These are phyloP conservation scores for Aphelenchoides bicaudatus DNA, from an alignment of 2,888 invertebrate species.

Conservation along the genomic window DNA sequence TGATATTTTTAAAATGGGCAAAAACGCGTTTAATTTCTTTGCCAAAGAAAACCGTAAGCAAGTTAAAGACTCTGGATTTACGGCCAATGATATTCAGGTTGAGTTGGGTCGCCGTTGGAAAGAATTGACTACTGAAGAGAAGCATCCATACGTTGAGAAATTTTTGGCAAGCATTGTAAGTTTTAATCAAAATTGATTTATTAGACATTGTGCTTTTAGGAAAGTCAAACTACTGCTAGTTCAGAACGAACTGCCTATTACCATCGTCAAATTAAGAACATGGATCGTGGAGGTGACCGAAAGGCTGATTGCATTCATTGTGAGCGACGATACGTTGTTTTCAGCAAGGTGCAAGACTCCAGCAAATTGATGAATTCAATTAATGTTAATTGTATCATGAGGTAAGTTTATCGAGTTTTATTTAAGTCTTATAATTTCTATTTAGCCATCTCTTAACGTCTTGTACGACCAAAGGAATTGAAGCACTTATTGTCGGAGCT, in stretches of 20 bases:
- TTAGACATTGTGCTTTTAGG: neutral
- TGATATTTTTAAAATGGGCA: too few relatives aligned
- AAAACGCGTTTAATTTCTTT: too few relatives aligned
- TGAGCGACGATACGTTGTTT: neutral
- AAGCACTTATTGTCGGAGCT: neutral
- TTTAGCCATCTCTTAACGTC: neutral
- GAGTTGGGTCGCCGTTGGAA: neutral
- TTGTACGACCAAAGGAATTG: neutral
- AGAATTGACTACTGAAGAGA: neutral
- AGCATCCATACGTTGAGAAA: neutral
- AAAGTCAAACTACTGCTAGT: neutral
- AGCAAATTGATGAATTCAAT: too few relatives aligned
- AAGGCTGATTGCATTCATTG: constrained; percentile 4
- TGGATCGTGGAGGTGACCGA: neutral
- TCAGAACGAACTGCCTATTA: neutral
- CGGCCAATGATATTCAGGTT: neutral
- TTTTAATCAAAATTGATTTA: too few relatives aligned
- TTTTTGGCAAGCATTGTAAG: too few relatives aligned
- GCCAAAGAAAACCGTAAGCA: too few relatives aligned
- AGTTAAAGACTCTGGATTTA: neutral
- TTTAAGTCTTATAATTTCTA: too few relatives aligned
- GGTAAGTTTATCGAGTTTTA: too few relatives aligned
- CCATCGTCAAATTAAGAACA: neutral
- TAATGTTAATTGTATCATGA: too few relatives aligned
- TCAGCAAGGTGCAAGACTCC: too few relatives aligned